Conservation (phyloP, 1,140 invertebrate genomes). For the Adelges cooleyi region DNA sequence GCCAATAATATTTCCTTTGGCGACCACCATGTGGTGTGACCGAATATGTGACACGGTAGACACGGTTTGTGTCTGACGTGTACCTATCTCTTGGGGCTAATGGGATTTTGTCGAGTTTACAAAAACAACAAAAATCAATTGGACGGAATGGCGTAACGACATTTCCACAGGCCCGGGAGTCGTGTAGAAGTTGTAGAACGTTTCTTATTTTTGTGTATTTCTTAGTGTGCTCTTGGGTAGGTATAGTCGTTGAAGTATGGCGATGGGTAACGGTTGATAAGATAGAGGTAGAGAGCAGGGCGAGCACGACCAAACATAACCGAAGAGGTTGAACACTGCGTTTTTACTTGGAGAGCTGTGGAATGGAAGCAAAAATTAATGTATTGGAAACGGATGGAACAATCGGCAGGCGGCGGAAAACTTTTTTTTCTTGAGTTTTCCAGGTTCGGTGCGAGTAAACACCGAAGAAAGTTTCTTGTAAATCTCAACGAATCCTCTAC, state of each 20-base stretch:
- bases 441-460: neutral
- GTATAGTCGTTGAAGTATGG: neutral
- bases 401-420: conserved; percentile 13
- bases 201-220: neutral
- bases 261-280: conserved; percentile 15
- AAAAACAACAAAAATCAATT: too few relatives aligned
- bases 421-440: neutral
- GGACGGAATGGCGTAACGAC: too few relatives aligned
- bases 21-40: too few relatives aligned
- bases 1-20: too few relatives aligned
- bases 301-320: neutral
- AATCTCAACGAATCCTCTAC: conserved; percentile 5
- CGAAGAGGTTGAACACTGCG: too few relatives aligned
- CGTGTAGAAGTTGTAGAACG: too few relatives aligned
- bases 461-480: conserved; percentile 24
- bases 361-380: conserved; percentile 18
- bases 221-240: neutral
- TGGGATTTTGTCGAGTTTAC: too few relatives aligned
- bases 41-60: too few relatives aligned
- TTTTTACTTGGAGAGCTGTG: neutral
- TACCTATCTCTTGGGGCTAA: too few relatives aligned
- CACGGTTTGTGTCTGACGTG: too few relatives aligned
- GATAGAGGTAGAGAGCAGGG: too few relatives aligned
- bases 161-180: too few relatives aligned
- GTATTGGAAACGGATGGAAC: conserved; percentile 27